These are phyloP conservation scores for Dendronephthya gigantea DNA, from an alignment of 64 coral and sea anemone genomes.

Conservation along the genomic window DNA sequence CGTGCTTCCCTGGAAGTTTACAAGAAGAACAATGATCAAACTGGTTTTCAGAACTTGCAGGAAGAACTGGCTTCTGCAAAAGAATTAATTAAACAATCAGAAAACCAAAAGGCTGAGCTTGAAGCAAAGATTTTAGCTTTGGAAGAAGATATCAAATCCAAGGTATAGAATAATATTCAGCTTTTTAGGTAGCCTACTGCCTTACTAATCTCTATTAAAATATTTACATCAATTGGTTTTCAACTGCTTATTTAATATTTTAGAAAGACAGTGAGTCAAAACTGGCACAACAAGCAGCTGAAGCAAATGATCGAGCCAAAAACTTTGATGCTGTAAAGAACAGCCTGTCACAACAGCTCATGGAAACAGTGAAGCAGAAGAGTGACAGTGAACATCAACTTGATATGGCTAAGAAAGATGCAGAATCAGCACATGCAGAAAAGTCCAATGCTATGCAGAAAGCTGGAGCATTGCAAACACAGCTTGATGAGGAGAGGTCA, in stretches of 20 bases:
- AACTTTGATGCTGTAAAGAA: slow-evolving; percentile 9
- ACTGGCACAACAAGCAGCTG: not conserved
- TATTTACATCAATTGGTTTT: too few species aligned
- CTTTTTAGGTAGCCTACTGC: too few species aligned
- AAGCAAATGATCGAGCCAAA: not conserved
- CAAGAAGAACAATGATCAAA: not conserved
- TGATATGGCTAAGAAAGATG: not conserved
- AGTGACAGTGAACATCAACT: not conserved
- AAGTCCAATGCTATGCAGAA: not conserved
- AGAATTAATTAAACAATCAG: not conserved
- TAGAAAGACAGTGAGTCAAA: not conserved
- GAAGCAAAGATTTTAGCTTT: not conserved
- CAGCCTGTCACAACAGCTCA: not conserved
- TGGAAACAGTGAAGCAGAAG: not conserved
- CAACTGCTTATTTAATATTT: not conserved
- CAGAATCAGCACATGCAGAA: not conserved
- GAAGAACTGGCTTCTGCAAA: not conserved
- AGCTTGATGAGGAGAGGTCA: not conserved
- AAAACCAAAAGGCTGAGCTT: not conserved
- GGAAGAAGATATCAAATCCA: not conserved
- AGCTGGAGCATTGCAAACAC: not conserved
- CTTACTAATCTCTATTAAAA: too few species aligned
- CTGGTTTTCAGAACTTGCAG: not conserved
- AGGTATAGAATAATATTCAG: not conserved
- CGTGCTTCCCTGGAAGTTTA: not conserved